These are phyloP conservation scores for Pterois miles DNA, from an alignment of 2,797 vertebrate species.

Conservation along the genomic window DNA sequence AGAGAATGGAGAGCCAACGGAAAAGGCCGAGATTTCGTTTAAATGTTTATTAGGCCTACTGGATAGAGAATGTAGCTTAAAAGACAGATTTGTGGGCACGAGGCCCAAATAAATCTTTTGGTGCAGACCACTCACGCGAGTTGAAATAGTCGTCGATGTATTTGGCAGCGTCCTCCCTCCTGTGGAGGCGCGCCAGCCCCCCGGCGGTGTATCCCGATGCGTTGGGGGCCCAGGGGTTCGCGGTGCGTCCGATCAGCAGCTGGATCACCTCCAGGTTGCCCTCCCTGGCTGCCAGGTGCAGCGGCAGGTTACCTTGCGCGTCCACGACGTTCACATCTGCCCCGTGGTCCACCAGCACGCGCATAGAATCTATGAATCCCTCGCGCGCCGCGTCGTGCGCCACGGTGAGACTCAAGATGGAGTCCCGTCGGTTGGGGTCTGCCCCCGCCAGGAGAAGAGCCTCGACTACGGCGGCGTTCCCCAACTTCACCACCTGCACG, in stretches of 20 bases:
- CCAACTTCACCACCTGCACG: slow-evolving; percentile 89
- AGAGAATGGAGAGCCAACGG: no score
- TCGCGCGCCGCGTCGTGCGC: slow-evolving; percentile 92
- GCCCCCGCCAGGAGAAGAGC: slow-evolving; percentile 85
- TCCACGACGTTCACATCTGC: slow-evolving; percentile 89
- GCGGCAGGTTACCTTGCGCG: slow-evolving; percentile 87
- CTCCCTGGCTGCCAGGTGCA: slow-evolving; percentile 91
- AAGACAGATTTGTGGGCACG: background rate
- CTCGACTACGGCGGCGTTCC: slow-evolving; percentile 80
- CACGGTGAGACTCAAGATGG: slow-evolving; percentile 84
- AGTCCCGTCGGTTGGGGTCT: slow-evolving; percentile 86
- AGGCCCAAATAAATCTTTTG: background rate
- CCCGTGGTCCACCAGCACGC: slow-evolving; percentile 82
- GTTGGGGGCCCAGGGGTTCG: slow-evolving; percentile 75
- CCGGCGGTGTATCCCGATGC: background rate
- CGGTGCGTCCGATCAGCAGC: slow-evolving; percentile 80
- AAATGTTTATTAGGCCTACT: no score
- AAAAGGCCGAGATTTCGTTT: no score
- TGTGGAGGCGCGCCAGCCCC: slow-evolving; percentile 73
- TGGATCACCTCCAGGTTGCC: slow-evolving; percentile 86
- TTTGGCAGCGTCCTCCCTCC: slow-evolving; percentile 67
- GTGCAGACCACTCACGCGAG: slow-evolving; percentile 9
- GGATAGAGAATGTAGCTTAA: no score
- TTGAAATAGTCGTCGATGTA: slow-evolving; percentile 71
- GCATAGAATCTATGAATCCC: slow-evolving; percentile 89